Base-by-base conservation (phyloP, 2,888 invertebrate species). In the Limenitis camilla region DNA sequence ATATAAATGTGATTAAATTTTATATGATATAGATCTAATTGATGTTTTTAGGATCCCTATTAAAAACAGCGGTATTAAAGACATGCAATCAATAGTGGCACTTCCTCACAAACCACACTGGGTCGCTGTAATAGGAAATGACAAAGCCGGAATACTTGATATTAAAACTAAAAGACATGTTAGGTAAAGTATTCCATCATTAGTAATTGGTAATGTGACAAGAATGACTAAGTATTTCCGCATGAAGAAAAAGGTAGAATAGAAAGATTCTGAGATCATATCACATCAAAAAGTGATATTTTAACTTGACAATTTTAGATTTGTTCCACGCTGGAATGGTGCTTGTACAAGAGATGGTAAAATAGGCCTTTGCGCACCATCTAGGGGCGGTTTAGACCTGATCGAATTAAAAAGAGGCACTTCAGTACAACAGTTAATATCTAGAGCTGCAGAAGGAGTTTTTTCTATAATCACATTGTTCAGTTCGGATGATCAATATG, bases 391-490 rank as follows among this genome's bases (percentile, higher is more conserved):
- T 0, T 83, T 99, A 1, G 98, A 99, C 70, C 90, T 98, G 32
- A 89, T 96, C 8, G 98, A 99, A 73, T 84, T 99, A 57, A 96
- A 96, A 70, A 93, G 95, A 67, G 98, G 98, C 0, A 91, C 93
- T 43, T 94, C 94, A 0, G 92, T 96, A 0, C 94, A 94, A 74
- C 97, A 95, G 0, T 94, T 97, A 60, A 98, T 99, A 60, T 96
- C 96, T 5, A 92, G 95, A 74, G 94, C 98, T 0, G 98, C 98
- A 0, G 98, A 99, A 76, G 99, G 99, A 0, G 98, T 99, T 0
- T 98, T 98, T 77, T 96, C 96, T 2, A 96, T 98, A 19, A 96
- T 97, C 60, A 96, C 96, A 55, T 92, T 95, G 88, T 99, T 99
- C 77, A 98, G 96, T 53, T 93, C 94, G 60, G 96, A 94, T 2